Base-by-base conservation (phyloP, 2,797 vertebrate genomes). In the Sphaeramia orbicularis region DNA sequence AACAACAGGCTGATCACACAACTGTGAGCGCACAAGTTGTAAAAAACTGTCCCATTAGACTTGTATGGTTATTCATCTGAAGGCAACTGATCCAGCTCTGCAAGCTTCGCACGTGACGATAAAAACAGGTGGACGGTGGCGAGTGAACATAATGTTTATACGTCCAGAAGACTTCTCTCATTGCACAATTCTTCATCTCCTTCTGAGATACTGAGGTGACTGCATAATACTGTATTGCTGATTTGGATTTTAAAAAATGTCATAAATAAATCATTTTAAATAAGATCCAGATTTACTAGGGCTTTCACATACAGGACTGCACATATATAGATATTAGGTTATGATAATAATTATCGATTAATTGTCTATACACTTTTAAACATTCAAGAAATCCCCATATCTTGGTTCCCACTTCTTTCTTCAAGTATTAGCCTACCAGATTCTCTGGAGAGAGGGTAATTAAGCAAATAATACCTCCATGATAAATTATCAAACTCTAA, bases 341-440 rank as follows among this genome's bases (percentile, higher is more conserved):
- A 92, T 93, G 85, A 89, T 92, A 91, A 92, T 89, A 89, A 90
- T 91, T 89, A 92, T 80, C 27, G 69, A 85, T 88, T 89, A 91
- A 78, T 87, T 81, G 80, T 89, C 89, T 93, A 93, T 92, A 94
- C 92, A 94, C 82, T 90, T 91, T 85, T 67, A 82, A 90, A 92
- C 92, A 92, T 91, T 92, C 90, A 92, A 78, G 71, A 90, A 85
- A 86, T 89, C 83, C 73, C 80, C 62, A 43, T 78, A 69, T 74
- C 75, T 90, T 81, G 74, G 79, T 90, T 89, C 89, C 91, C 89
- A 79, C 80, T 76, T 90, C 90, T 86, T 71, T 86, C 87, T 95
- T 94, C 92, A 96, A 95, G 93, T 93, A 95, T 93, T 69, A 72
- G 86, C 87, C 85, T 85, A 92, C 86, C 76, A 93, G 90, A 89